Base-by-base conservation (phyloP, 2,113 vertebrate genomes). In the Actinemys pallida region DNA sequence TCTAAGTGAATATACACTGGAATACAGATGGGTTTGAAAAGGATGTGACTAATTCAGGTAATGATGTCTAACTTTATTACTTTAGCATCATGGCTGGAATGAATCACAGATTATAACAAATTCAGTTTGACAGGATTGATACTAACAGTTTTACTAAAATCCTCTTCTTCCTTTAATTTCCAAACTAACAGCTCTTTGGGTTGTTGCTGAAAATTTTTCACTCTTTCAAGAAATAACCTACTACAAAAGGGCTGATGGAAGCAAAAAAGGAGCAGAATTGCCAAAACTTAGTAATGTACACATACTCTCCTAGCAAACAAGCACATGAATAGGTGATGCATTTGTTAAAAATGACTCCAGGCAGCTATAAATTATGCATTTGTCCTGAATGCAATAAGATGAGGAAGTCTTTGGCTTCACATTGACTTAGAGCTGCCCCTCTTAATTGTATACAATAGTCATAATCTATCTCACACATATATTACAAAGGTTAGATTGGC, bases 101-200 rank as follows among this genome's bases (percentile, higher is more conserved):
- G 79, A 90, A 90, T 90, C 87, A 93, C 79, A 78, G 83, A 83
- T 93, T 90, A 86, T 76, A 86, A 35, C 83, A 93, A 90, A 93
- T 86, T 78, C 53, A 83, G 29, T 86, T 39, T 93, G 92, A 93
- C 83, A 90, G 79, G 78, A 75, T 25, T 84, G 85, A 54, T 65
- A 83, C 79, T 86, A 86, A 86, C 76, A 76, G 39, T 90, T 89
- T 81, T 86, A 93, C 62, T 65, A 89, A 75, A 62, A 59, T 86
- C 78, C 20, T 39, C 65, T 49, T 52, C 53, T 94, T 96, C 59
- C 69, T 90, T 93, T 92, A 62, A 81, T 91, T 92, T 93, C 39
- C 88, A 93, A 95, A 76, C 17, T 76, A 91, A 56, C 5, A 89
- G 17, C 3, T 91, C 22, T 85, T 81, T 39, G 2, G 20, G 56